Evolutionary conservation across 2,888 invertebrate genomes (phyloP), one percentile per base, ranked within the genome.

Genomic region (Allacma fusca): DNA sequence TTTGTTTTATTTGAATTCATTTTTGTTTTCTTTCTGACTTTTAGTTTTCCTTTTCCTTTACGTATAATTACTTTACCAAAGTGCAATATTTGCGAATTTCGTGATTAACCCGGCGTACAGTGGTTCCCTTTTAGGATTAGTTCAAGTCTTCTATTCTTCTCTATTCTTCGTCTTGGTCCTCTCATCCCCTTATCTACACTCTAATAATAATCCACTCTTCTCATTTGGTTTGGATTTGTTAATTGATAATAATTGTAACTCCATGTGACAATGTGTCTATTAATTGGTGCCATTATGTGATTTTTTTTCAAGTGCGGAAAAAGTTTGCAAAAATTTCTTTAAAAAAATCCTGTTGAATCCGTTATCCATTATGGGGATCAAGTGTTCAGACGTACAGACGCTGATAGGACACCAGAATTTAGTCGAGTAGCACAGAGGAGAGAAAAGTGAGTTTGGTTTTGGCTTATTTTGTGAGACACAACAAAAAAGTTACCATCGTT

Each of bases 221-320:
- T n/a, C 34, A 34, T 34, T 34, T 34, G 34, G 34, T 9, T 34
- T 50, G 50, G 50, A 50, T 50, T 50, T 50, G 50, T n/a, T 19
- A 19, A 50, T 50, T 50, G 19, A 13, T 50, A 19, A n/a, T 19
- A 50, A 50, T 19, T 50, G 16, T 16, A 50, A 50, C n/a, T 50
- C n/a, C 50, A 50, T 62, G 62, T 62, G 62, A 62, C 62, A 62
- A 62, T 26, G 23, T 62, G 62, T 62, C 62, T 62, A 62, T 72
- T 59, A 72, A 59, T 59, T 72, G 34, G 72, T 72, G 72, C 26
- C 26, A 59, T 40, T 72, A 72, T 72, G 72, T 72, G 59, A 59
- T 72, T 59, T 72, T 72, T 70, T 72, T 72, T 72, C 72, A 72
- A 72, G 72, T 72, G 72, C 72, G 57, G 70, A 72, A 59, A 57